phyloP scores from a whole-genome alignment of 2,888 invertebrate genomes.

The Bruchidius siliquastri region DNA sequence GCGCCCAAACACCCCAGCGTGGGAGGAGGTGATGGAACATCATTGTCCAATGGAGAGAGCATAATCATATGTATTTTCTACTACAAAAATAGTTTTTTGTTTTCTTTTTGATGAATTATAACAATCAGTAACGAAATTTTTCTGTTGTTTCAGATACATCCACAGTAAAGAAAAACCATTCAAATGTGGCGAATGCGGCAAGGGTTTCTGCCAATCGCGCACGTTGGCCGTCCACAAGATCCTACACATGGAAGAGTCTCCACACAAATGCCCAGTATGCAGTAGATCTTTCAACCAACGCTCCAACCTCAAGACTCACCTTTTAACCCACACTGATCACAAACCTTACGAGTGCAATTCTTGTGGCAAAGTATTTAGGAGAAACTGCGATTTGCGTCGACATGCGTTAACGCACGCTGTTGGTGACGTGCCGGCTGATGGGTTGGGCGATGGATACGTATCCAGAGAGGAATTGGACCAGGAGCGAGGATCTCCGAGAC shows the following conservation, averaged over 20 bases:
- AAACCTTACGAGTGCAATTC: conserved; percentile 41
- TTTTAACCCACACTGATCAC: conserved; percentile 78
- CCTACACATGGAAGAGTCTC: conserved; percentile 88
- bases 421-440: conserved; percentile 76
- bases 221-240: conserved; percentile 95
- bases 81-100: too few species aligned
- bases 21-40: too few species aligned
- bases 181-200: conserved; percentile 94
- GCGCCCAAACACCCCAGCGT: too few species aligned
- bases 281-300: conserved; percentile 88
- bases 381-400: conserved; percentile 85
- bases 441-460: conserved; percentile 36
- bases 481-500: conserved; percentile 35
- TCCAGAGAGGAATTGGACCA: conserved; percentile 50
- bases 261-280: conserved; percentile 89
- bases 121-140: background rate
- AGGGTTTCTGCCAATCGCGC: conserved; percentile 96
- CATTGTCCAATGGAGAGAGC: too few species aligned
- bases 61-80: too few species aligned
- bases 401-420: conserved; percentile 89
- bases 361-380: conserved; percentile 44
- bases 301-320: conserved; percentile 86
- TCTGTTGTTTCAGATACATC: conserved; percentile 68
- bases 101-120: too few species aligned
- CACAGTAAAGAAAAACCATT: conserved; percentile 99